Evolutionary conservation across 2,113 vertebrate species (phyloP), one percentile per base, ranked within the genome.

Genomic region (Entelurus aequoreus): DNA sequence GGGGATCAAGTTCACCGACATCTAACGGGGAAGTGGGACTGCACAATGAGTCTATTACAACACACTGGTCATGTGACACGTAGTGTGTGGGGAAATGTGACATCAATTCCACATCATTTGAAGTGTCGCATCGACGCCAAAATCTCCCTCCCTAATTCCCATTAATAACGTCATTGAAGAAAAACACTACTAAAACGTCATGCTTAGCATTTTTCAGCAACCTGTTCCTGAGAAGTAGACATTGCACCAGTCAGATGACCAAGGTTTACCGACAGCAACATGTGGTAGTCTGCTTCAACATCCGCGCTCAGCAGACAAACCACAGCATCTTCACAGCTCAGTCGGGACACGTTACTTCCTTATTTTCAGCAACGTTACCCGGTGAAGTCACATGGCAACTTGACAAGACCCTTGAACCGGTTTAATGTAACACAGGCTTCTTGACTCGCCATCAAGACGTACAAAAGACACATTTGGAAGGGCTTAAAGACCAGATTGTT

Each of bases 1-100:
- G 72, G 47, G 68, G 79, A 87, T 86, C 81, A 66, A 75, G 79
- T 80, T 82, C 63, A 74, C 65, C 37, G 48, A 61, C 61, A 28
- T 47, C 46, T 54, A 50, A 55, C 62, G 53, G 71, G 80, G 66
- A 78, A 84, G 75, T 71, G 44, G 47, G 57, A 74, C 49, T 46
- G 67, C 58, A 60, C 54, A 53, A 35, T 37, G 19, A 19, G 66
- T 65, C 61, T n/a, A 47, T 44, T 46, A 61, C 52, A 63, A 50
- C 36, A 60, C 60, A 60, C 61, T 49, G 58, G 50, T n/a, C 51
- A 48, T 40, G 28, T 46, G 44, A 69, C 48, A 35, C 1, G 1
- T 10, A 16, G 54, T n/a, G 11, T 5, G n/a, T 57, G 13, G 48
- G 28, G 65, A 63, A 62, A 54, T 5, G 6, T 40, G 36, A 38